A percentile compares a stretch with the other conserved stretches of the same genome.
Conservation (phyloP, 1,140 invertebrate species). For the Phymorhynchus buccinoides region DNA sequence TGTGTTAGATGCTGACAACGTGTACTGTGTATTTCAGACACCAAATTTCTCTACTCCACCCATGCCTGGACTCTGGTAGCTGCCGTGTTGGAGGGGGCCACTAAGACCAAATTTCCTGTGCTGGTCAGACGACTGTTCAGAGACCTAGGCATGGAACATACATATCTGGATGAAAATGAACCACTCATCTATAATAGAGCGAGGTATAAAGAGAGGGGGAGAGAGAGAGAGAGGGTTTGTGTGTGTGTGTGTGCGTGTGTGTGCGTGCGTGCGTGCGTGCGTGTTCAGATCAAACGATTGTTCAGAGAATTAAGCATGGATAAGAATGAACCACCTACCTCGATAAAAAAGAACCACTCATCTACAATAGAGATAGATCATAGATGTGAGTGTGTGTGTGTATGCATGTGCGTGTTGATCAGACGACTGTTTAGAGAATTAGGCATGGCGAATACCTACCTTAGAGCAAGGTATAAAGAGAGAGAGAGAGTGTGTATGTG, state of each 20-base stretch:
- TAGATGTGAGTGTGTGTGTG: no score
- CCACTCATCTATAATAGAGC: constrained; percentile 77
- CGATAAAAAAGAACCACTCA: constrained; percentile 76
- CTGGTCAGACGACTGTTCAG: constrained; percentile 74
- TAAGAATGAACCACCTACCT: constrained; percentile 77
- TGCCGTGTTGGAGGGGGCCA: constrained; percentile 77
- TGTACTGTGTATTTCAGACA: constrained; percentile 65
- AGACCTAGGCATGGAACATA: constrained; percentile 76
- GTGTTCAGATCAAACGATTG: constrained; percentile 71
- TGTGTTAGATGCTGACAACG: background rate
- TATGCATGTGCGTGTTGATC: constrained; percentile 61
- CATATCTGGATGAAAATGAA: constrained; percentile 77
- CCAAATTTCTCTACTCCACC: constrained; percentile 77
- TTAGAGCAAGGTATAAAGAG: no score
- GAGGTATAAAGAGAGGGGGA: constrained; percentile 64
- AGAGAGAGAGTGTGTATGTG: no score
- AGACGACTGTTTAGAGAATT: constrained; percentile 74
- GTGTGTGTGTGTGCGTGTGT: no score
- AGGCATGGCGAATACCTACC: no score
- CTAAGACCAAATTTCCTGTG: constrained; percentile 73
- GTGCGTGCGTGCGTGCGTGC: no score
- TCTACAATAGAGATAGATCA: constrained; percentile 78
- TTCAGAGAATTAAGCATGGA: constrained; percentile 76
- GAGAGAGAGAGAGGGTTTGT: no score
- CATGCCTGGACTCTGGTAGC: constrained; percentile 79